Evolutionary conservation across 2,113 vertebrate genomes (phyloP), one percentile per base, ranked within the genome.

Genomic region (Tragelaphus scriptus): DNA sequence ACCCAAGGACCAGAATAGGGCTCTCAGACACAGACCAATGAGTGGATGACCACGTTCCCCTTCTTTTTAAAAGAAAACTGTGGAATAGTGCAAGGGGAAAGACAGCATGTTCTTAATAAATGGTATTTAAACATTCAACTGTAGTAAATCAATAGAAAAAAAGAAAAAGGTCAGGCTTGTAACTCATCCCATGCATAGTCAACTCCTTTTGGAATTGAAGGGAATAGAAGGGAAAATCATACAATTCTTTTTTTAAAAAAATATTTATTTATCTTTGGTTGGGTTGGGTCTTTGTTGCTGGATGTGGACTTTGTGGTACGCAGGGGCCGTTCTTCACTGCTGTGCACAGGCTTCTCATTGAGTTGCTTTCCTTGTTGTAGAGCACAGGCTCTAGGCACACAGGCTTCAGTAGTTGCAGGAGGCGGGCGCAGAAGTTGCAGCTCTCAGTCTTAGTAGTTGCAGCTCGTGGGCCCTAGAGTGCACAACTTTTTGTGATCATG

Each of bases 211-310:
- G 81, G 25, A 71, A 10, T n/a, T 71, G 55, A 21, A 32, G 36
- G 79, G 17, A 23, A 15, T 15, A 56, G 51, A 56, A 47, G 51
- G 15, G 51, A 30, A 85, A 47, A 40, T 6, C 0, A 0, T 71
- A 23, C 32, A 44, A 5, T 71, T 71, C n/a, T 71, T 23, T 68
- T 3, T 3, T 0, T 0, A 36, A 16, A 14, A 44, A 14, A 23
- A 6, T 13, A 25, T 44, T 3, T 75, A 6, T 40, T 75, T 77
- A 6, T 2, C 25, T 77, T 44, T 25, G 36, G 36, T 44, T 77
- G 71, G 5, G 11, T 4, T 77, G 23, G 23, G 36, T 26, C 36
- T 77, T 26, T 44, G 71, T 77, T 77, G 71, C 71, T 77, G 3
- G 23, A 14, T 26, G 23, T 4, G 12, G 71, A 44, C 12, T 44